Evolutionary conservation across 2,113 vertebrate genomes (phyloP), one percentile per base, ranked within the genome.

Genomic region (Ameiurus melas): DNA sequence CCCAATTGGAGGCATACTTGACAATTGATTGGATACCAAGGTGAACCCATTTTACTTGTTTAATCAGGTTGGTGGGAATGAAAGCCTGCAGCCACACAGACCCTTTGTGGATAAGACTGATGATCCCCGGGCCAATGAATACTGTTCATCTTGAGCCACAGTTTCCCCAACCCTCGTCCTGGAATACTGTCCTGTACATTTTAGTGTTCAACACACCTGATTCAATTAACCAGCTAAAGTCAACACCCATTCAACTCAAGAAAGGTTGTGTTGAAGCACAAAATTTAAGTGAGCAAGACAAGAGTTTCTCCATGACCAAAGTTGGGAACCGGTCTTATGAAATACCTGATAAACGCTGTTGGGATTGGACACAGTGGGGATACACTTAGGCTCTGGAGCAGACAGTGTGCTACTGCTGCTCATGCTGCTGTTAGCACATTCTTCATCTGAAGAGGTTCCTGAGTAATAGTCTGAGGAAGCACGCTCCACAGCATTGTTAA

Each of bases 291-390:
- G 66, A 1, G 3, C 33, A 73, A 39, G 33, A 73, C 8, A 10
- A 12, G 64, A 22, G 39, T 22, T 22, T 12, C 9, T 43, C 2
- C 8, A 4, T 75, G 36, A 78, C 43, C 75, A 53, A 47, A 20
- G 70, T 20, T 39, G 19, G 33, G 13, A 77, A 7, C 4, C 5
- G 0, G 12, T 13, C 0, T 78, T 16, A 2, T 0, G 13, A 70
- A 58, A n/a, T 89, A 98, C 98, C 97, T 98, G 95, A 91, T 99
- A 99, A 82, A 99, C 92, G 0, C 98, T 99, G 94, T 98, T 99
- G 3, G 98, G 98, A 90, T 99, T 99, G 95, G 94, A 97, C 91
- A 99, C 97, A 0, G 97, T 99, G 0, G 98, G 98, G 89, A 96
- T 96, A 89, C 90, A 95, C 90, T 96, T 95, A 64, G 93, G 93